Conservation (phyloP, 2,797 vertebrate species). For the Fistularia tabacaria region DNA sequence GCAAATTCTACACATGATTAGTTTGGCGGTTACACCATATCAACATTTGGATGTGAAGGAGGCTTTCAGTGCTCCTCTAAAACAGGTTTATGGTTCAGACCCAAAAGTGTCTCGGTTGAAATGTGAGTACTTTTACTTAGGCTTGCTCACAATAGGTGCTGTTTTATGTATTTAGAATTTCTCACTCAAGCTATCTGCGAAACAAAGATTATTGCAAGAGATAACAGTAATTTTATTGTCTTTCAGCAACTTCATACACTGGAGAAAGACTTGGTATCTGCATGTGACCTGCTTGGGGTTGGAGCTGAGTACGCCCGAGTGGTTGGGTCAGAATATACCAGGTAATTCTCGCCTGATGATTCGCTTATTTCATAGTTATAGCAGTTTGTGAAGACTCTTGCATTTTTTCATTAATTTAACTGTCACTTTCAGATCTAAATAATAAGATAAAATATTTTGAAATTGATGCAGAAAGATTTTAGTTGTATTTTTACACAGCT, state of each 20-base stretch:
- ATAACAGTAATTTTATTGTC: not conserved
- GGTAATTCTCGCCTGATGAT: conserved; percentile 63
- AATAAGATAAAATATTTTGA: not conserved
- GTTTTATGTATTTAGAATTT: no score
- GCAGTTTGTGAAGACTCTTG: not conserved
- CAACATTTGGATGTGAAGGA: no score
- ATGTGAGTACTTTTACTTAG: no score
- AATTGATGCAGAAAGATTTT: no score
- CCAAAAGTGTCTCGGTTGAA: no score
- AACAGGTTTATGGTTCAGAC: no score
- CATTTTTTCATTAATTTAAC: not conserved
- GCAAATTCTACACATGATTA: no score
- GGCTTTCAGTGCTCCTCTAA: no score
- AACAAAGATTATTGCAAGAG: not conserved
- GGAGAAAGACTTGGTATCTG: conserved; percentile 97
- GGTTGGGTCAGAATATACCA: conserved; percentile 97
- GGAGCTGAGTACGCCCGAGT: conserved; percentile 95
- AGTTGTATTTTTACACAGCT: no score
- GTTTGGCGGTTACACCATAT: no score
- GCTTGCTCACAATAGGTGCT: no score
- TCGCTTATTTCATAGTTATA: not conserved
- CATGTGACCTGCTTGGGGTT: conserved; percentile 94
- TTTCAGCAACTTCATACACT: conserved; percentile 96
- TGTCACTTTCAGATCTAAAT: not conserved
- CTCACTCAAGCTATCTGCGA: not conserved